These are phyloP conservation scores for Etheostoma nigrum DNA, from an alignment of 2,797 vertebrate species.

Conservation along the genomic window DNA sequence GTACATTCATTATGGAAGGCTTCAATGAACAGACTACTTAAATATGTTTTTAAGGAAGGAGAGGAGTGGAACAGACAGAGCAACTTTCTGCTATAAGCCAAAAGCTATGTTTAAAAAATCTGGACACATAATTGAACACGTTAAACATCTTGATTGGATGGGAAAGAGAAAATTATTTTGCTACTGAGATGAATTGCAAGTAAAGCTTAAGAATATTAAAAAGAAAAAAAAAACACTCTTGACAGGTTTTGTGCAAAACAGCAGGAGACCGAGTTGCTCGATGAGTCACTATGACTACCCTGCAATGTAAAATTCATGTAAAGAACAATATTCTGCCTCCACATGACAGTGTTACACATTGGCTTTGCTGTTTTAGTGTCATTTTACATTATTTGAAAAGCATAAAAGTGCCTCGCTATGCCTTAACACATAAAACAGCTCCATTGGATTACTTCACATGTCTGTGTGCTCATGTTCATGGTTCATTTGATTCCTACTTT, in stretches of 20 bases:
- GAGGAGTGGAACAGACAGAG: neutral
- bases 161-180: conserved; percentile 27
- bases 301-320: conserved; percentile 74
- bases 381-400: conserved; percentile 80
- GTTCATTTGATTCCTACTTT: conserved; percentile 76
- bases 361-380: conserved; percentile 78
- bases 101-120: neutral
- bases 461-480: conserved; percentile 67
- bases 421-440: conserved; percentile 65
- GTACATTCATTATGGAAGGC: neutral
- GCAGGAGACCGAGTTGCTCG: conserved; percentile 61
- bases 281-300: conserved; percentile 76
- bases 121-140: neutral
- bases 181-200: conserved; percentile 41
- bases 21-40: neutral
- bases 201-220: conserved; percentile 44
- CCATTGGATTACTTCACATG: conserved; percentile 74
- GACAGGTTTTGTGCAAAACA: conserved; percentile 75
- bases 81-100: neutral
- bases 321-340: conserved; percentile 77
- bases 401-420: conserved; percentile 69
- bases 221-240: conserved; percentile 44
- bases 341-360: conserved; percentile 75
- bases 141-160: conserved; percentile 22
- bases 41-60: neutral